phyloP scores from a whole-genome alignment of 2,797 vertebrate genomes.

The Amblyraja radiata region DNA sequence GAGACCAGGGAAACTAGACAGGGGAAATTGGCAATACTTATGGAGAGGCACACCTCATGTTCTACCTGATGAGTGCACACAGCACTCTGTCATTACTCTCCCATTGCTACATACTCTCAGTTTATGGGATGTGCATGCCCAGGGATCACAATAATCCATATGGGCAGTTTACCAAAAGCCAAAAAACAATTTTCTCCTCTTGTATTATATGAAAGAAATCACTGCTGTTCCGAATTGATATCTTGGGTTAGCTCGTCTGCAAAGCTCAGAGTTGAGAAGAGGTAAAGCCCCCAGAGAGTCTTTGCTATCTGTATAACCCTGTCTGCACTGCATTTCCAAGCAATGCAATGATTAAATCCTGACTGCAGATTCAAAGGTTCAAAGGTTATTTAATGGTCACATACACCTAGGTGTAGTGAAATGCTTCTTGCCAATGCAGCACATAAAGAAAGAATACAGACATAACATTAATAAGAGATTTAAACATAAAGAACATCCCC shows the following conservation, averaged over 20 bases:
- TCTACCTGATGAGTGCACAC: background rate
- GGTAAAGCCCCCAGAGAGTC: background rate
- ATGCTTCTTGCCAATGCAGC: no score
- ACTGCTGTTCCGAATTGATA: background rate
- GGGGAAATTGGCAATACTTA: background rate
- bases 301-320: background rate
- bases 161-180: background rate
- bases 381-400: no score
- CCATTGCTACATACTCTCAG: no score
- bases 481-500: no score
- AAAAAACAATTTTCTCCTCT: background rate
- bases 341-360: background rate
- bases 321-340: background rate
- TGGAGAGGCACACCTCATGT: background rate
- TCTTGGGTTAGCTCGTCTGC: background rate
- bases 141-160: background rate
- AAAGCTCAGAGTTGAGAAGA: background rate
- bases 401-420: no score
- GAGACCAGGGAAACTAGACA: no score
- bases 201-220: background rate
- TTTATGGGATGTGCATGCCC: background rate
- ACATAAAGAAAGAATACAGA: no score
- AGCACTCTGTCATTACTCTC: background rate
- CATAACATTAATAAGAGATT: no score
- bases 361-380: background rate